These are phyloP conservation scores for Isurus oxyrinchus DNA, from an alignment of 2,113 vertebrate species.

Conservation along the genomic window DNA sequence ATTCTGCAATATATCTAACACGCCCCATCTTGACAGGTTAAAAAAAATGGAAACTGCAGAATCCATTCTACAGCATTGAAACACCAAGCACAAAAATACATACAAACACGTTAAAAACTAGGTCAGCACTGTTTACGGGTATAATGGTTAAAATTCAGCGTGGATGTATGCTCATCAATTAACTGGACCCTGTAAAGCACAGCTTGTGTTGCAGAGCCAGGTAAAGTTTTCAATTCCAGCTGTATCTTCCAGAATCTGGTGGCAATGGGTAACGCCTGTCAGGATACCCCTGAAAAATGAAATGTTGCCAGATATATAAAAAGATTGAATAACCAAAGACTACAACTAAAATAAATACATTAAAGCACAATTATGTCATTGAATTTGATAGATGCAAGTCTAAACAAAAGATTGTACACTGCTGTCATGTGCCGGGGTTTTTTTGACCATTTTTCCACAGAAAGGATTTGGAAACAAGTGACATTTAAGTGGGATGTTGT, in stretches of 20 bases:
- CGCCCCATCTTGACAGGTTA: not conserved
- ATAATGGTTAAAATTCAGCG: slow-evolving; percentile 24
- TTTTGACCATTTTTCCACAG: not conserved
- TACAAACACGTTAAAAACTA: slow-evolving; percentile 35
- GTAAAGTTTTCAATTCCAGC: slow-evolving; percentile 68
- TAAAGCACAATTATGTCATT: not conserved
- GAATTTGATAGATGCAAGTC: not conserved
- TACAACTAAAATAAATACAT: not conserved
- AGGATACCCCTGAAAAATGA: slow-evolving; percentile 63
- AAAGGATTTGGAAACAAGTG: not conserved
- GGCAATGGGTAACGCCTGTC: slow-evolving; percentile 72
- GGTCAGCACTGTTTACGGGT: slow-evolving; percentile 21
- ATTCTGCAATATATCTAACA: slow-evolving; percentile 25
- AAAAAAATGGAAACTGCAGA: slow-evolving; percentile 23
- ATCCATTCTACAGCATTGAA: slow-evolving; percentile 18
- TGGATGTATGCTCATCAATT: not conserved
- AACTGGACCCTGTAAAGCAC: slow-evolving; percentile 30
- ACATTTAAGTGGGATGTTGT: not conserved
- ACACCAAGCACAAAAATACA: slow-evolving; percentile 26
- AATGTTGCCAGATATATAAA: not conserved
- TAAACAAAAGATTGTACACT: not conserved
- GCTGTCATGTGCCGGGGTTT: too few relatives aligned
- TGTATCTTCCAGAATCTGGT: slow-evolving; percentile 71
- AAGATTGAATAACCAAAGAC: not conserved
- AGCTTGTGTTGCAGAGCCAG: slow-evolving; percentile 24